These are phyloP conservation scores for Atta texana DNA, from an alignment of 1,140 invertebrate genomes.

Conservation along the genomic window DNA sequence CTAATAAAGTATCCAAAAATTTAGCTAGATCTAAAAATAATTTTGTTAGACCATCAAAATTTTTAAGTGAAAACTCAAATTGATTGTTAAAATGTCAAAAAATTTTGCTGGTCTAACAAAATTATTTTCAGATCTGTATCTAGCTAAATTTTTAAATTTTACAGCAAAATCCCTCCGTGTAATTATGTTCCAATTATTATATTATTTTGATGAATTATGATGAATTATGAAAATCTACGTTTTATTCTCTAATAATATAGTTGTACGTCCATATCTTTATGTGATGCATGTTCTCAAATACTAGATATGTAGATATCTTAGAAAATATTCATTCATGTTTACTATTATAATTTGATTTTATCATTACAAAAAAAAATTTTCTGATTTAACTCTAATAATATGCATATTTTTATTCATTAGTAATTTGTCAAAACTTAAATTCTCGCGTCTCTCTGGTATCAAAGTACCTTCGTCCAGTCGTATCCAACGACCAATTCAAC, in stretches of 20 bases:
- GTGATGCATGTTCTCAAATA: not conserved
- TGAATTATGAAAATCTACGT: not conserved
- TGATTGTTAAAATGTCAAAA: too few species aligned
- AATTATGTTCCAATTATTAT: not conserved
- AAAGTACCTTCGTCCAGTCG: not conserved
- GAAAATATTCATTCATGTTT: not conserved
- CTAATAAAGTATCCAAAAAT: too few species aligned
- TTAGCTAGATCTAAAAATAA: too few species aligned
- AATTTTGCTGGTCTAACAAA: too few species aligned
- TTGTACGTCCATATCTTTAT: not conserved
- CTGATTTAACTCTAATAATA: not conserved
- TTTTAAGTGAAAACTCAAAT: too few species aligned
- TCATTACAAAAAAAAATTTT: not conserved
- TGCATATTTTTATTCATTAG: not conserved
- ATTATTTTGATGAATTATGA: too few species aligned
- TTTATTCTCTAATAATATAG: not conserved
- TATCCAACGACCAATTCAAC: not conserved
- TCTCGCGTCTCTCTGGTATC: not conserved
- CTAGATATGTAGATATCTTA: not conserved
- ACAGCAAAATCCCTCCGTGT: not conserved
- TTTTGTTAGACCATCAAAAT: too few species aligned
- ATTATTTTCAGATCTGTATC: too few species aligned
- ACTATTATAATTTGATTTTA: not conserved
- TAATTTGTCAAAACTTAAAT: not conserved
- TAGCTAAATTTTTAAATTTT: not conserved